Evolutionary conservation across 1,140 invertebrate genomes (phyloP), one percentile per base, ranked within the genome.

Genomic region (Scaptomyza graminum): DNA sequence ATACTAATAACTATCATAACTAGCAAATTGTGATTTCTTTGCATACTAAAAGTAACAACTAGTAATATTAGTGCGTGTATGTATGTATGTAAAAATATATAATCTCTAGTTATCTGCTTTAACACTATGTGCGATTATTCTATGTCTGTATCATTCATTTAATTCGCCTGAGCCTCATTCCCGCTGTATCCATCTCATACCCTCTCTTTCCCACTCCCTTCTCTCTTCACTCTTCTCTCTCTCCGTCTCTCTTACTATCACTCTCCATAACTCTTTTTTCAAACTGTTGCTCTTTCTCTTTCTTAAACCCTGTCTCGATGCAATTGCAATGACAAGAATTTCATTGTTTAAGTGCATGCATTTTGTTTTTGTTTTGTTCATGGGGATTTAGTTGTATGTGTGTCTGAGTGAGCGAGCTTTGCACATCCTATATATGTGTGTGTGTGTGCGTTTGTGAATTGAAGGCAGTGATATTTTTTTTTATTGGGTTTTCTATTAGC

Each of bases 41-140:
- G 51, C 62, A 62, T 62, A 49, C 22, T 66, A 78, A 78, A 56
- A 71, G 59, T 65, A 64, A 51, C 16, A 71, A 52, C 37, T 52
- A 65, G 76, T 82, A 81, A 74, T 80, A 54, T 37, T 84, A 77
- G 80, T 75, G 51, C 47, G 69, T 84, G 44, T 79, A 25, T 69
- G 66, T 79, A 50, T 82, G 50, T 63, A 54, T 81, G 57, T 62
- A 60, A 41, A 61, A 54, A 9, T 41, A 44, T 43, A 46, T 49
- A 51, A 18, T 34, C 25, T 15, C 25, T 15, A 43, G 22, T 22
- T 49, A 25, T 57, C 52, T 46, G 52, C 52, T 51, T 31, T 72
- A 72, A 46, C 54, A 51, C 5, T 39, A 59, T 60, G 37, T 61
- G 34, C 25, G 25, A 46, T 54, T 9, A 7, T 46, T 5, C 16